These are phyloP conservation scores for Hippocampus barbouri DNA, from an alignment of 2,113 vertebrate genomes.

Conservation along the genomic window DNA sequence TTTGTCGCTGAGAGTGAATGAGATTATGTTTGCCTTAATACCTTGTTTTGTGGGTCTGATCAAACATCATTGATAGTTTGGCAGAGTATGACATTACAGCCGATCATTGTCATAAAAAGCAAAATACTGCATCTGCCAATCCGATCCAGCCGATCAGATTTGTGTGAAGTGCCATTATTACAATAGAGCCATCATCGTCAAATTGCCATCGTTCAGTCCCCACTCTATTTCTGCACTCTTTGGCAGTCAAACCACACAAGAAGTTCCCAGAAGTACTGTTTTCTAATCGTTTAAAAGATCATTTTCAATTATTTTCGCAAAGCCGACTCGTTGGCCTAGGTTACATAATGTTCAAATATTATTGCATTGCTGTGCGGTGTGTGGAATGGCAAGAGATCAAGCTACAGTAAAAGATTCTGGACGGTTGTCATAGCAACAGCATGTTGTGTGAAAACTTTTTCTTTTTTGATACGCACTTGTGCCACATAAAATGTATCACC, in stretches of 20 bases:
- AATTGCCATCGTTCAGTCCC: too few relatives aligned
- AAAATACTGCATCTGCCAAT: too few relatives aligned
- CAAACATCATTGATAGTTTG: too few relatives aligned
- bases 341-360: slow-evolving; percentile 71
- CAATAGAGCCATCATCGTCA: too few relatives aligned
- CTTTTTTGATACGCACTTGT: slow-evolving; percentile 64
- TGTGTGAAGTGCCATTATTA: too few relatives aligned
- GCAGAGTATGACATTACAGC: too few relatives aligned
- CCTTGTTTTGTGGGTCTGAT: too few relatives aligned
- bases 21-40: too few relatives aligned
- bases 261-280: slow-evolving; percentile 30
- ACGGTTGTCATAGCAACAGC: slow-evolving; percentile 76
- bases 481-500: slow-evolving; percentile 36
- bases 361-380: slow-evolving; percentile 68
- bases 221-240: neutral
- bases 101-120: too few relatives aligned
- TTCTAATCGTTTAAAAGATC: neutral
- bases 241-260: slow-evolving; percentile 21
- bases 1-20: too few relatives aligned
- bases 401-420: slow-evolving; percentile 65
- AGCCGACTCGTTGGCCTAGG: slow-evolving; percentile 37
- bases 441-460: slow-evolving; percentile 73
- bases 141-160: too few relatives aligned
- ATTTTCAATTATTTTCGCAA: neutral
- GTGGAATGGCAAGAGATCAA: slow-evolving; percentile 72